Evolutionary conservation across 2,888 invertebrate genomes (phyloP).

Genomic region (Nomada fucata): DNA sequence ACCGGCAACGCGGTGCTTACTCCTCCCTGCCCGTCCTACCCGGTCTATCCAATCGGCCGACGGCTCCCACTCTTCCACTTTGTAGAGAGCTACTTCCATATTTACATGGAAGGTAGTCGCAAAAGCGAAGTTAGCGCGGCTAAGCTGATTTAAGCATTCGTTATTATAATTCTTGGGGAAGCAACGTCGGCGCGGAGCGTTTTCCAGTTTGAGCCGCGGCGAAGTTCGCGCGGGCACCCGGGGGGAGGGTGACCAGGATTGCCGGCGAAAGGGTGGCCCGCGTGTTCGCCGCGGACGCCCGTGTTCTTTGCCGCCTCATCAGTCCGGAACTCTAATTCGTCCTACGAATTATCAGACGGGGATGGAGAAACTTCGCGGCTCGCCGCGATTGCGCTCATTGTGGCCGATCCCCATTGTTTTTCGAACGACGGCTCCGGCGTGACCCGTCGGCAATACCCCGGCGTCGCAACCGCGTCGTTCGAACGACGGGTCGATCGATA

Average conservation of each 20-base stretch:
- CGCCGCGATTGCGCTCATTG: slow-evolving; percentile 42
- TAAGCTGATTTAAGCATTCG: slow-evolving; percentile 84
- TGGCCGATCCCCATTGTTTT: slow-evolving; percentile 15
- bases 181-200: slow-evolving; percentile 60
- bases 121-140: slow-evolving; percentile 81
- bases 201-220: slow-evolving; percentile 67
- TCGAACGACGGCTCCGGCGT: neutral
- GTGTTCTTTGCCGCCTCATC: slow-evolving; percentile 47
- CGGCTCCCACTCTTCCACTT: slow-evolving; percentile 73
- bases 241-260: neutral
- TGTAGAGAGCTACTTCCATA: slow-evolving; percentile 81
- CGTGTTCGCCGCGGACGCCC: slow-evolving; percentile 5
- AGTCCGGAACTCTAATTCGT: slow-evolving; percentile 54
- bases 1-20: slow-evolving; percentile 49
- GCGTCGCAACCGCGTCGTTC: neutral
- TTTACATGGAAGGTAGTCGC: slow-evolving; percentile 81
- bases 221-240: slow-evolving; percentile 59
- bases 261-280: slow-evolving; percentile 41
- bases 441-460: neutral
- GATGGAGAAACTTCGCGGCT: slow-evolving; percentile 40
- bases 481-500: neutral
- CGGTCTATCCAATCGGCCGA: slow-evolving; percentile 69
- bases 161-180: slow-evolving; percentile 83
- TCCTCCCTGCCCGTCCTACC: slow-evolving; percentile 63
- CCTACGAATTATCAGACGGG: slow-evolving; percentile 52